phyloP scores from a whole-genome alignment of 2,797 vertebrate species.

The Parauchenoglanis punctatus region DNA sequence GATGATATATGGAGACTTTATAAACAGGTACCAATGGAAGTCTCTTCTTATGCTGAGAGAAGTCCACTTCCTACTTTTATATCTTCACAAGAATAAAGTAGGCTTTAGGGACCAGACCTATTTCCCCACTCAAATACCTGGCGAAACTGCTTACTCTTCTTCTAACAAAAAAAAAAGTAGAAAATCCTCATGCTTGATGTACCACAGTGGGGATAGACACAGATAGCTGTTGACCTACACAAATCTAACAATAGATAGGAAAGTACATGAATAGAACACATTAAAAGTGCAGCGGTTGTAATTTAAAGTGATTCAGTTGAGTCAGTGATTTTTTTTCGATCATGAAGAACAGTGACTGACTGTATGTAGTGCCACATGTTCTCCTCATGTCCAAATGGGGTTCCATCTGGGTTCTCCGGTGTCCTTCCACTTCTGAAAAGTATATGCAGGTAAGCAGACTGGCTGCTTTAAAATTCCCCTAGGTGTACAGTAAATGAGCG shows the following conservation, averaged over 20 bases:
- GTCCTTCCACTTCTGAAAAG: not conserved
- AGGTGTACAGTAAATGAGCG: not conserved
- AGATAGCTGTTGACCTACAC: not conserved
- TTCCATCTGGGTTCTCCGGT: not conserved
- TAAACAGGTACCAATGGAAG: conserved; percentile 12
- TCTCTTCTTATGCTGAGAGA: not conserved
- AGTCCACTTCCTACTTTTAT: not conserved
- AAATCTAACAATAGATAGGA: not conserved
- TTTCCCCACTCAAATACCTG: not conserved
- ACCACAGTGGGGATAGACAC: not conserved
- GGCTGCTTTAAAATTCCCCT: not conserved
- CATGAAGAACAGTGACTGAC: not conserved
- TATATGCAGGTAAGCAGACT: not conserved
- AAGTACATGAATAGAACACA: not conserved
- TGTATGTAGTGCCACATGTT: not conserved
- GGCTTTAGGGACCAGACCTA: conserved; percentile 1
- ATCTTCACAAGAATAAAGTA: not conserved
- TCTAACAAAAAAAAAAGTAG: not conserved
- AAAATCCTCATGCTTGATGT: not conserved
- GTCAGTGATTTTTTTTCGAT: not conserved
- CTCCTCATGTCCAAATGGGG: not conserved
- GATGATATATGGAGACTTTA: conserved; percentile 1
- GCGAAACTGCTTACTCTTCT: not conserved
- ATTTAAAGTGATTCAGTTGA: not conserved
- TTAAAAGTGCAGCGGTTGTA: not conserved